These are phyloP conservation scores for Aricia agestis DNA, from an alignment of 1,140 invertebrate genomes.

Conservation along the genomic window DNA sequence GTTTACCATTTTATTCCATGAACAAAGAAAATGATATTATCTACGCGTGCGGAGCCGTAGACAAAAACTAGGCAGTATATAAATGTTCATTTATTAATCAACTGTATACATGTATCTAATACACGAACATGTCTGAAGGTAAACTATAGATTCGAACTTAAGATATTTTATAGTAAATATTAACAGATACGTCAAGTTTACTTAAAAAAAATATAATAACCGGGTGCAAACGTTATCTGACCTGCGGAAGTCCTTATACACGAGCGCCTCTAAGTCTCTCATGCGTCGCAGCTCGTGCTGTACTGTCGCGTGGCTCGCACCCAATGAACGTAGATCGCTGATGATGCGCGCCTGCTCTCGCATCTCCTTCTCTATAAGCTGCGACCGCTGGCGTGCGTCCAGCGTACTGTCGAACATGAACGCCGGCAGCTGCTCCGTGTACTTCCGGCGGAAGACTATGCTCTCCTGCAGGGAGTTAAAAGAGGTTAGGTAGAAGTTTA, in stretches of 20 bases:
- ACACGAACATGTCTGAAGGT: too few relatives aligned
- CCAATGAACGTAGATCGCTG: constrained; percentile 91
- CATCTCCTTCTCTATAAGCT: constrained; percentile 98
- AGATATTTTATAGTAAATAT: too few relatives aligned
- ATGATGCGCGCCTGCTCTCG: constrained; percentile 96
- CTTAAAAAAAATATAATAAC: too few relatives aligned
- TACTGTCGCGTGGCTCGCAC: constrained; percentile 93
- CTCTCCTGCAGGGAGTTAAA: constrained; percentile 77
- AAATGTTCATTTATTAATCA: too few relatives aligned
- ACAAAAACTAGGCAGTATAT: too few relatives aligned
- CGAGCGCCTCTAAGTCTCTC: constrained; percentile 93
- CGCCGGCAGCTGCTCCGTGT: constrained; percentile 85
- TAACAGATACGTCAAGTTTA: too few relatives aligned
- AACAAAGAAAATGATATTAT: neutral
- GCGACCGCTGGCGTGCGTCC: constrained; percentile 92
- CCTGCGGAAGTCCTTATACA: constrained; percentile 91
- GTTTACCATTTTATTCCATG: too few relatives aligned
- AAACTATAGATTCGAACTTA: too few relatives aligned
- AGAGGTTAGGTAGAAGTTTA: neutral
- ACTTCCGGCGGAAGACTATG: constrained; percentile 80
- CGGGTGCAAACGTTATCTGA: constrained; percentile 6
- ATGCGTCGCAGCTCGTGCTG: constrained; percentile 93
- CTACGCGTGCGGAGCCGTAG: too few relatives aligned
- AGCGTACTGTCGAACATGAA: constrained; percentile 91
- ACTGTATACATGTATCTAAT: too few relatives aligned